Percentiles rank a stretch among this genome's conserved stretches.
Conservation (phyloP, 2,797 vertebrate species). For the Sus cebifrons region DNA sequence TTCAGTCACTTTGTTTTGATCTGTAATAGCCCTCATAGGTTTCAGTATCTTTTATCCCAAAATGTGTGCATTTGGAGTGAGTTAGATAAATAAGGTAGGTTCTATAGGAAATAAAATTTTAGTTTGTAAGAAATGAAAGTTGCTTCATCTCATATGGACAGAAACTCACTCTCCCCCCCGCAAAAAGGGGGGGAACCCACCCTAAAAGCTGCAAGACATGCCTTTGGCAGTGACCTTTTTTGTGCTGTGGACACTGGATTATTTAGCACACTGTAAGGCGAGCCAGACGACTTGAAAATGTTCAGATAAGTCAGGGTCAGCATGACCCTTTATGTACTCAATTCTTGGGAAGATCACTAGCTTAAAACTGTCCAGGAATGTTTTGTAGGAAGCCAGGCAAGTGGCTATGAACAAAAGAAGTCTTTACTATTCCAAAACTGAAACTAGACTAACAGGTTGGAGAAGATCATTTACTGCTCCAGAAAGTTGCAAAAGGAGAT, state of each 20-base stretch:
- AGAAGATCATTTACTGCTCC: neutral
- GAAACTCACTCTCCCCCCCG: neutral
- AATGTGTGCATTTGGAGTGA: neutral
- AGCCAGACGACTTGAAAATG: constrained; percentile 43
- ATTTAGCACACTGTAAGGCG: neutral
- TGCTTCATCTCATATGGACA: neutral
- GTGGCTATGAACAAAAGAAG: constrained; percentile 57
- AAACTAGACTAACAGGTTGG: constrained; percentile 15
- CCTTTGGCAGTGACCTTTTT: constrained; percentile 15
- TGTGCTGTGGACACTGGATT: neutral
- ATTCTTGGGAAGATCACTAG: constrained; percentile 28
- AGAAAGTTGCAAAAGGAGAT: constrained; percentile 43
- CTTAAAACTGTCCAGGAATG: neutral
- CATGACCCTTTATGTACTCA: constrained; percentile 57
- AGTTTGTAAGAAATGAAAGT: neutral
- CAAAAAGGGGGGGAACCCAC: neutral
- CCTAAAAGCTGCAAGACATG: constrained; percentile 28
- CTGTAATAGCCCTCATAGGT: neutral
- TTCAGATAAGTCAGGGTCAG: constrained; percentile 68
- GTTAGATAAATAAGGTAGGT: constrained; percentile 12
- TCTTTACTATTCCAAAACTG: constrained; percentile 31
- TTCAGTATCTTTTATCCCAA: neutral
- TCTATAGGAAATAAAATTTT: constrained; percentile 48
- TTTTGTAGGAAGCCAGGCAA: constrained; percentile 35
- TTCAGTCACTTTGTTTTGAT: constrained; percentile 13